A percentile compares a stretch with the other conserved stretches of the same genome.
phyloP scores from a whole-genome alignment of 2,888 invertebrate species.

The Copidosoma aretas region DNA sequence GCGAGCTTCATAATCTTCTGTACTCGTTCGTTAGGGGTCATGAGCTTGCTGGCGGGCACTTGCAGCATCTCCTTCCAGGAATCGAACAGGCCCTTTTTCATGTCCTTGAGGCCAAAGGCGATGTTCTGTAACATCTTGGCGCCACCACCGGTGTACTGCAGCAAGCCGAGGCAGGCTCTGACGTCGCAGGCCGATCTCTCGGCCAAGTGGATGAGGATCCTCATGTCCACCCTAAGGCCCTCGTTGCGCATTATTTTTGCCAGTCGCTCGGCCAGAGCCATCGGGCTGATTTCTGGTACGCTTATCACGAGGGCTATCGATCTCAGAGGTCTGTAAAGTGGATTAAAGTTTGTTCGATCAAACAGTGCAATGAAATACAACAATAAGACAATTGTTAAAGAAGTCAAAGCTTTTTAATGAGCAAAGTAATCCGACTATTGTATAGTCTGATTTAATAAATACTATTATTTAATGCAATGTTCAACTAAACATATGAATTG shows the following conservation, averaged over 20 bases:
- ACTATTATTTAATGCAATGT: no score
- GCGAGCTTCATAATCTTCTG: slow-evolving; percentile 50
- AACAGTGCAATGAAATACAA: no score
- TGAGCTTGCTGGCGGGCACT: slow-evolving; percentile 56
- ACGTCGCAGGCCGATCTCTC: slow-evolving; percentile 90
- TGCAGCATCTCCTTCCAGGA: slow-evolving; percentile 86
- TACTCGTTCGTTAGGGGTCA: slow-evolving; percentile 48
- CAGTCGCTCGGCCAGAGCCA: slow-evolving; percentile 68
- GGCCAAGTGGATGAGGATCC: slow-evolving; percentile 77
- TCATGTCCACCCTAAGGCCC: slow-evolving; percentile 72
- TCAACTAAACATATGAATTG: no score
- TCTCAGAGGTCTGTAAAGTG: slow-evolving; percentile 52
- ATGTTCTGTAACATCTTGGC: slow-evolving; percentile 68
- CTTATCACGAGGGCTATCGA: slow-evolving; percentile 52
- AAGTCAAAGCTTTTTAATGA: neutral
- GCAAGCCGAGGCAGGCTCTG: slow-evolving; percentile 86
- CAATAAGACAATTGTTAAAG: no score
- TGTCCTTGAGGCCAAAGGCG: slow-evolving; percentile 86
- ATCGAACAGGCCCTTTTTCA: slow-evolving; percentile 82
- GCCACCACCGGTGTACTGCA: slow-evolving; percentile 74
- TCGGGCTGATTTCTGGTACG: slow-evolving; percentile 56
- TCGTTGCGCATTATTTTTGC: slow-evolving; percentile 74
- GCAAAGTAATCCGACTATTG: no score
- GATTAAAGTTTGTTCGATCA: neutral
- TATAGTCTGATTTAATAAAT: no score